Evolutionary conservation across 1,140 invertebrate genomes (phyloP).

Genomic region (Zaprionus inermis): DNA sequence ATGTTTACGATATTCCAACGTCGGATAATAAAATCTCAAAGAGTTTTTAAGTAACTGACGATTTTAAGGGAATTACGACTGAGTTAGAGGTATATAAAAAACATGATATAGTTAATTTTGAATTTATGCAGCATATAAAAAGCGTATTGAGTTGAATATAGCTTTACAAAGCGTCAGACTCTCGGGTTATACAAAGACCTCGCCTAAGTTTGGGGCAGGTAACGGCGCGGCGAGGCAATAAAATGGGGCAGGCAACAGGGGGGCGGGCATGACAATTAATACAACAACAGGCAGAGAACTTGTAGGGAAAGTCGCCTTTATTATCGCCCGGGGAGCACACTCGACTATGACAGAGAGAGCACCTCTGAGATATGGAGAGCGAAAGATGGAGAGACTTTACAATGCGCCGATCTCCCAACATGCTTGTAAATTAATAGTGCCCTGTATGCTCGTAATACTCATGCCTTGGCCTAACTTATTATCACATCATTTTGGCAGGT

Average conservation of each 20-base stretch:
- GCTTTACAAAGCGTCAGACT: not conserved
- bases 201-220: not conserved
- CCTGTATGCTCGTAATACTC: conserved; percentile 8
- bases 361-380: not conserved
- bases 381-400: not conserved
- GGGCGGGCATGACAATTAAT: conserved; percentile 2
- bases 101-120: not conserved
- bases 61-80: not conserved
- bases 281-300: conserved; percentile 24
- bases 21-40: not conserved
- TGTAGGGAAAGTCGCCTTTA: conserved; percentile 48
- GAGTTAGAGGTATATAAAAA: not conserved
- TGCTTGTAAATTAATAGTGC: conserved; percentile 39
- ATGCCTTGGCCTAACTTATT: not conserved
- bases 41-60: not conserved
- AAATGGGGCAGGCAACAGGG: conserved; percentile 30
- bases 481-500: conserved; percentile 24
- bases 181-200: not conserved
- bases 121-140: not conserved
- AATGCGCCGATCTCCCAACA: conserved; percentile 32
- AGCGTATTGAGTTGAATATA: not conserved
- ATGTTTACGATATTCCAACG: not conserved
- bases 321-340: conserved; percentile 55
- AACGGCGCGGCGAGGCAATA: conserved; percentile 52
- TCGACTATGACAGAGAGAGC: conserved; percentile 31